Conservation (phyloP, 2,113 vertebrate genomes). For the Delphinus delphis region DNA sequence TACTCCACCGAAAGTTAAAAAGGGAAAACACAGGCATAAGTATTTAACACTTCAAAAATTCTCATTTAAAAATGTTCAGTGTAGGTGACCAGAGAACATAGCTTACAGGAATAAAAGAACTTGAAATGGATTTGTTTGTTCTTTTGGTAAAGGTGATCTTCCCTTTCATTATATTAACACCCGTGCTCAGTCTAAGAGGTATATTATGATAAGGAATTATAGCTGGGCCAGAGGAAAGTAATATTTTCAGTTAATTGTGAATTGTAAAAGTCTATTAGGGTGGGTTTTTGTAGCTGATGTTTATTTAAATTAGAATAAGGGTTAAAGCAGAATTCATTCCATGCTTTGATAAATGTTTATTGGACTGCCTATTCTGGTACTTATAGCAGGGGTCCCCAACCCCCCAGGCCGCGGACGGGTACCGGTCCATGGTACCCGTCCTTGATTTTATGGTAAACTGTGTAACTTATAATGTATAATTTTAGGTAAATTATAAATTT, state of each 20-base stretch:
- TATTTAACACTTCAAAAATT: background rate
- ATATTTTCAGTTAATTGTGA: background rate
- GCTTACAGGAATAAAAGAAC: background rate
- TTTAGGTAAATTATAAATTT: background rate
- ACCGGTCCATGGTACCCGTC: too few species aligned
- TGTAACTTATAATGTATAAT: background rate
- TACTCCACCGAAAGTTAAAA: background rate
- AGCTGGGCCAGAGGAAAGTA: background rate
- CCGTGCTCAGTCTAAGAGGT: background rate
- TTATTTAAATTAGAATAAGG: background rate
- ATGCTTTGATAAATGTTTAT: too few species aligned
- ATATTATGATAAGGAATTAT: background rate
- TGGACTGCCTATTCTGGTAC: background rate
- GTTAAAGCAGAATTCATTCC: background rate
- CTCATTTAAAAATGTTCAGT: slow-evolving; percentile 39
- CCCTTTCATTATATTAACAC: background rate
- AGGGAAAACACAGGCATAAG: slow-evolving; percentile 1
- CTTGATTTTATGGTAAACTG: background rate
- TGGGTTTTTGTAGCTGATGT: background rate
- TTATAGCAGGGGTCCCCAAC: too few species aligned
- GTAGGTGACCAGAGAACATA: slow-evolving; percentile 25
- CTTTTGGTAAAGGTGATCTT: background rate
- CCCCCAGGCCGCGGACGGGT: too few species aligned
- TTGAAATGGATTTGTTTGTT: background rate
- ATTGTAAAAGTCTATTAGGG: background rate